Percentiles rank a stretch among this genome's conserved stretches.
Conservation (phyloP, 1,140 invertebrate genomes). For the Saccostrea cuccullata region DNA sequence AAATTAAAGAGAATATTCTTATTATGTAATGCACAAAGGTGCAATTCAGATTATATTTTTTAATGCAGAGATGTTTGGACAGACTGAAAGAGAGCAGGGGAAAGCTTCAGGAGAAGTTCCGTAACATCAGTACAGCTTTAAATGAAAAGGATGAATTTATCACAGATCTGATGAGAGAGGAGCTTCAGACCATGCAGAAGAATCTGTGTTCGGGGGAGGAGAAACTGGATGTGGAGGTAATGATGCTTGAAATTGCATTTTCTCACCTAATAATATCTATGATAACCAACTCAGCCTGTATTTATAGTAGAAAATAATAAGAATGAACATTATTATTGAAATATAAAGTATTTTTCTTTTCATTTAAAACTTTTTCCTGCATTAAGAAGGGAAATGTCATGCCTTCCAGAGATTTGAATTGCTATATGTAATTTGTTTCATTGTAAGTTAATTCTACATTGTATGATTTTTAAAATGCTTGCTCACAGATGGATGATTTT, state of each 20-base stretch:
- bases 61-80: constrained; percentile 57
- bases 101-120: constrained; percentile 56
- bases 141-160: constrained; percentile 55
- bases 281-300: too few species aligned
- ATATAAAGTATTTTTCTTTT: too few species aligned
- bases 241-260: background rate
- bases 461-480: background rate
- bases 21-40: constrained; percentile 50
- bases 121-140: constrained; percentile 45
- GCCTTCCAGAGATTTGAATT: background rate
- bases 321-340: too few species aligned
- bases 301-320: too few species aligned
- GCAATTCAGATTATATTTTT: background rate
- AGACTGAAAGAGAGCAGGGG: constrained; percentile 56
- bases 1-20: too few species aligned
- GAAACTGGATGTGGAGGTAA: constrained; percentile 37
- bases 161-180: constrained; percentile 60
- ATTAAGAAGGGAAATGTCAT: background rate
- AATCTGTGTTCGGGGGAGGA: constrained; percentile 24
- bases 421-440: too few species aligned
- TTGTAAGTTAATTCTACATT: background rate
- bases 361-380: too few species aligned
- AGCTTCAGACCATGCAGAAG: constrained; percentile 53
- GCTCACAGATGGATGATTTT: constrained; percentile 42
- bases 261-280: too few species aligned